Evolutionary conservation across 2,113 vertebrate species (phyloP).

Genomic region (Menura novaehollandiae): DNA sequence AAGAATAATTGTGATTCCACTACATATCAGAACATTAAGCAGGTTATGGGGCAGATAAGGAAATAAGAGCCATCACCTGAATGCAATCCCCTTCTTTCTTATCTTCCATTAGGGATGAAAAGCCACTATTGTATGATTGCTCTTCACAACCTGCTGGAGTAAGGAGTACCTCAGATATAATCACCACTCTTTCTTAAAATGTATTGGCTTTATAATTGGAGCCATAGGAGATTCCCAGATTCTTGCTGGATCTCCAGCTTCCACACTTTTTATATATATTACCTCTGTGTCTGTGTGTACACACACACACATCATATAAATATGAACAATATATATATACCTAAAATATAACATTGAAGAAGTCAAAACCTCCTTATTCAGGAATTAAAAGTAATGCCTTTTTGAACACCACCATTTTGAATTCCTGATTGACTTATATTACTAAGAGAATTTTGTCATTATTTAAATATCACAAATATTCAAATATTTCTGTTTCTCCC

Average conservation of each 20-base stretch:
- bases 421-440: background rate
- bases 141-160: background rate
- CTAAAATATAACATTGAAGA: background rate
- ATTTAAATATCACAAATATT: background rate
- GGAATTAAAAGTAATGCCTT: background rate
- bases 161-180: background rate
- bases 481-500: background rate
- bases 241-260: background rate
- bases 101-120: background rate
- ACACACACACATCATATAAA: background rate
- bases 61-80: background rate
- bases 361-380: background rate
- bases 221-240: background rate
- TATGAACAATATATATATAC: fast-evolving
- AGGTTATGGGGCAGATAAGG: background rate
- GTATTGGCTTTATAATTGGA: background rate
- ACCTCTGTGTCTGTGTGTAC: background rate
- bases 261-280: background rate
- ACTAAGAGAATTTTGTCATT: background rate
- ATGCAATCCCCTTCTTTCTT: background rate
- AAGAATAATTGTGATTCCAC: background rate
- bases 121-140: background rate
- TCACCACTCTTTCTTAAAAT: background rate
- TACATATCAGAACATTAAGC: background rate
- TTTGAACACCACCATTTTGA: background rate